Conservation (phyloP, 2,797 vertebrate species). For the Pipistrellus pygmaeus region DNA sequence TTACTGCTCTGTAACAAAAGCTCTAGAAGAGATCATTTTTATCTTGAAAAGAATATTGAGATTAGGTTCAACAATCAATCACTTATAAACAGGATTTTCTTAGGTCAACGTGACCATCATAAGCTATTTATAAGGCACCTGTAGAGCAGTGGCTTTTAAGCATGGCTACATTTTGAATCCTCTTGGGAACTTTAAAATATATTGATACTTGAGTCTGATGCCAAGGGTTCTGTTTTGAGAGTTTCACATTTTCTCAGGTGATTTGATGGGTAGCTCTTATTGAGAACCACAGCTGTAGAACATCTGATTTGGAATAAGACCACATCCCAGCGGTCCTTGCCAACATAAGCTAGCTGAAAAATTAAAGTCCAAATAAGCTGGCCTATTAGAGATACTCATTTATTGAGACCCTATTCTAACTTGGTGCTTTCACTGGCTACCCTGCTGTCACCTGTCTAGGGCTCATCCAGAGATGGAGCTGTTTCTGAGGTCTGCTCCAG, state of each 20-base stretch:
- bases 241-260: neutral
- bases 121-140: neutral
- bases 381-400: neutral
- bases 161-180: neutral
- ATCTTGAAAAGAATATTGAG: conserved; percentile 5
- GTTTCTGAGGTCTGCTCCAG: neutral
- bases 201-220: neutral
- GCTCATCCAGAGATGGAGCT: neutral
- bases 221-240: neutral
- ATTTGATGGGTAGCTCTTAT: neutral
- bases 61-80: neutral
- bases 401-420: neutral
- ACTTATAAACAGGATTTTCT: neutral
- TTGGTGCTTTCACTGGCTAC: neutral
- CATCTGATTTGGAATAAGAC: neutral
- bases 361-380: neutral
- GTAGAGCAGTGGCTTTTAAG: neutral
- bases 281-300: neutral
- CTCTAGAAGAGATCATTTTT: neutral
- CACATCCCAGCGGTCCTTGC: neutral
- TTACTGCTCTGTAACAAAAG: neutral
- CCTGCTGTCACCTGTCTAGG: neutral
- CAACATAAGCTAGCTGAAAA: neutral
- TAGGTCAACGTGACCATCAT: neutral
- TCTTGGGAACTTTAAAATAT: neutral